These are phyloP conservation scores for Pristionchus arcanus DNA, from an alignment of 2,888 invertebrate species.

Conservation along the genomic window DNA sequence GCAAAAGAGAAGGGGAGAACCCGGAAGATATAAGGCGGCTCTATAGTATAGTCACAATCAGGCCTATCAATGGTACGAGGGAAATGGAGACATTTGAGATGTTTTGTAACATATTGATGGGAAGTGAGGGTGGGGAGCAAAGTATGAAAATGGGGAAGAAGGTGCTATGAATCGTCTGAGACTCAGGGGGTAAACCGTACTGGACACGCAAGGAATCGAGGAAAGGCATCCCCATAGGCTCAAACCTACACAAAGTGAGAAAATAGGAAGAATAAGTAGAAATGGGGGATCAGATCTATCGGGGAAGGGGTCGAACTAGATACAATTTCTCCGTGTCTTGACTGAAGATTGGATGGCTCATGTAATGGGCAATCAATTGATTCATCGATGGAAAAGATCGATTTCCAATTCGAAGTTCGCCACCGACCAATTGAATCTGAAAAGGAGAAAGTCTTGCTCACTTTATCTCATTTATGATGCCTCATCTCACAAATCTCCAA, in stretches of 20 bases:
- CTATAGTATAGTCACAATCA: constrained; percentile 9
- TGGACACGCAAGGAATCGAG: neutral
- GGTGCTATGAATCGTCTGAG: neutral
- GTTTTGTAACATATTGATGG: constrained; percentile 39
- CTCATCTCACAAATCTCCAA: neutral
- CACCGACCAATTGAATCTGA: constrained; percentile 79
- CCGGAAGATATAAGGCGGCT: constrained; percentile 41
- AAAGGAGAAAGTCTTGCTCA: neutral
- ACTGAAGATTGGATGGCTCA: constrained; percentile 98
- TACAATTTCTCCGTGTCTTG: constrained; percentile 98
- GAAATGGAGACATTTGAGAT: neutral
- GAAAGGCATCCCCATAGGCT: neutral
- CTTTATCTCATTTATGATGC: no score
- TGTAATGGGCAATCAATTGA: constrained; percentile 97
- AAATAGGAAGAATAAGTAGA: constrained; percentile 31
- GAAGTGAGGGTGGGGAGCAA: no score
- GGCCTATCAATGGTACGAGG: constrained; percentile 40
- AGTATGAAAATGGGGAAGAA: neutral
- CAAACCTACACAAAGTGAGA: neutral
- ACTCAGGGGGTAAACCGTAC: neutral
- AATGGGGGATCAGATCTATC: constrained; percentile 41
- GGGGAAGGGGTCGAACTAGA: constrained; percentile 90
- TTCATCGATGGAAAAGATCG: constrained; percentile 96
- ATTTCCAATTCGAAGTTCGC: constrained; percentile 92
- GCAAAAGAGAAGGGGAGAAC: neutral